Evolutionary conservation across 2,113 vertebrate genomes (phyloP).

Genomic region (Asarcornis scutulata): DNA sequence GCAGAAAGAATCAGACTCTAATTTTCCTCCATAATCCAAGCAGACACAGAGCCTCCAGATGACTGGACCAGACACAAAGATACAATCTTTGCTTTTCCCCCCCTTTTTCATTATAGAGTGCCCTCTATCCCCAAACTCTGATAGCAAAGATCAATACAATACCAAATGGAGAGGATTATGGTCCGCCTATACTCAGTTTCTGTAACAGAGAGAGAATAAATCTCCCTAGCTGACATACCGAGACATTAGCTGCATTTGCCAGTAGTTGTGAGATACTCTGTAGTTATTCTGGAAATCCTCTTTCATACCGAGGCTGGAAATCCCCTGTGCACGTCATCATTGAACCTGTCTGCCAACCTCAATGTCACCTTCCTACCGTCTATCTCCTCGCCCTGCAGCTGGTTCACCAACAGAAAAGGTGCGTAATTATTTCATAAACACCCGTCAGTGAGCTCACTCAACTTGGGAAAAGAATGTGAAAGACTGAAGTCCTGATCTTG

Average conservation of each 20-base stretch:
- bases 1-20: neutral
- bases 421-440: neutral
- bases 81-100: neutral
- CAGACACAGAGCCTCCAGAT: neutral
- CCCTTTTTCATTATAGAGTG: neutral
- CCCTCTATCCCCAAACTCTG: no score
- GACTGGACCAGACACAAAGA: neutral
- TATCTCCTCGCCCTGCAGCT: neutral
- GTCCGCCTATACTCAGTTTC: neutral
- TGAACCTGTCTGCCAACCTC: neutral
- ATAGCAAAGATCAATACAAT: neutral
- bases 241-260: neutral
- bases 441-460: neutral
- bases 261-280: neutral
- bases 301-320: neutral
- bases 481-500: neutral
- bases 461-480: neutral
- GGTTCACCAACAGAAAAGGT: neutral
- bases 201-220: neutral
- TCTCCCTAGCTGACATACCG: neutral
- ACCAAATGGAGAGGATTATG: neutral
- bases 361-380: neutral
- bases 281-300: neutral
- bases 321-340: neutral
- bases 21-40: neutral